These are phyloP conservation scores for Apodemia mormo DNA, from an alignment of 2,888 invertebrate genomes.

Conservation along the genomic window DNA sequence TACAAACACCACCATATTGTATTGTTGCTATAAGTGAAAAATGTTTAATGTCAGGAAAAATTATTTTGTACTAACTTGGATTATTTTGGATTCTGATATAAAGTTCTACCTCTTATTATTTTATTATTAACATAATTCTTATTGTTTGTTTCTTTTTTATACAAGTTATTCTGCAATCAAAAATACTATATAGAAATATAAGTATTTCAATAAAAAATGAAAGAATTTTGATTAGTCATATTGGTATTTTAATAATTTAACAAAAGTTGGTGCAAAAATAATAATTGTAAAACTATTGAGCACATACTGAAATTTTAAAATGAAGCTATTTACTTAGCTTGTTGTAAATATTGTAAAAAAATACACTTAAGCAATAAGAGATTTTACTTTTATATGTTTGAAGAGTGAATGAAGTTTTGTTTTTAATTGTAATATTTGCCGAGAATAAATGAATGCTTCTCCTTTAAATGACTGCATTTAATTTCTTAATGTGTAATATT, in stretches of 20 bases:
- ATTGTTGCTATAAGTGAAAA: too few relatives aligned
- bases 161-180: not conserved
- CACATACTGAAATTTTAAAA: constrained; percentile 6
- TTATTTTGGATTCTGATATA: too few relatives aligned
- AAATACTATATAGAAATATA: not conserved
- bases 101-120: too few relatives aligned
- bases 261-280: not conserved
- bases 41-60: too few relatives aligned
- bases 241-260: not conserved
- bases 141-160: too few relatives aligned
- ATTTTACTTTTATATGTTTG: constrained; percentile 45
- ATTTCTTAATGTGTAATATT: too few relatives aligned
- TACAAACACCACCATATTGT: too few relatives aligned
- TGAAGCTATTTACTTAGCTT: not conserved
- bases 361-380: constrained; percentile 41
- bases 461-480: too few relatives aligned
- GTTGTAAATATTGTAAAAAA: constrained; percentile 44
- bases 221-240: not conserved
- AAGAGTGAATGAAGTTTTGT: constrained; percentile 60
- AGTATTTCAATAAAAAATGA: not conserved
- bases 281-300: not conserved
- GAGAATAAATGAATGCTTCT: constrained; percentile 24
- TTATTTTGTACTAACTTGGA: too few relatives aligned
- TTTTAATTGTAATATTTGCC: constrained; percentile 42
- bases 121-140: too few relatives aligned